Evolutionary conservation across 2,888 invertebrate species (phyloP), one percentile per base, ranked within the genome.

Genomic region (Calephelis perditalis): DNA sequence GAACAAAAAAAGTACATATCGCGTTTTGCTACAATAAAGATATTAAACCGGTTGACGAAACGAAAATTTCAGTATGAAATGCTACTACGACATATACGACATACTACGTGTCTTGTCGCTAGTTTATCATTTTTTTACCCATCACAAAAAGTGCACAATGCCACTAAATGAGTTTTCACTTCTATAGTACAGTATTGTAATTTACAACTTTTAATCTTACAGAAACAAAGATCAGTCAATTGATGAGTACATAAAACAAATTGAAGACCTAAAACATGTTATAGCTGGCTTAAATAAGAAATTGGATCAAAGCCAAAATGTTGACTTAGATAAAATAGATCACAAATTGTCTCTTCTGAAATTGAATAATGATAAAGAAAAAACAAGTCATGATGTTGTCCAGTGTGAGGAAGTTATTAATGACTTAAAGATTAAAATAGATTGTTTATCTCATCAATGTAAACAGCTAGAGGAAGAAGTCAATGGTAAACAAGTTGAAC

Each of bases 201-300:
- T 26, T 26, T 26, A 26, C 4, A 26, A 26, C n/a, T 59, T 44
- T 59, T 8, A 6, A 36, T 57, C n/a, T 78, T 81, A 55, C 70
- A 90, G 90, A 66, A 90, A 90, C 65, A 90, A 90, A 69, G 85
- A 90, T 67, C 76, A 82, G 49, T 86, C 89, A 58, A 86, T 90
- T 63, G 65, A 70, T 47, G 90, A 90, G 70, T 86, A 86, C 62
- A 81, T 78, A 60, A 86, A 81, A 72, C 86, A 86, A 71, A 86
- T 90, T 69, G 86, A 90, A 68, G 88, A 90, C 59, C 73, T 86
- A 3, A 86, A 84, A 75, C 74, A 70, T 72, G 81, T 82, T 70
- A 80, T 89, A 61, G 77, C 77, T 40, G 67, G 66, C 56, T 70
- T 90, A 43, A 65, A 68, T 62, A 70, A 66, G 64, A 57, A 62